A percentile compares a stretch with the other conserved stretches of the same genome.
These are phyloP conservation scores for Gasteruption jaculator DNA, from an alignment of 2,888 invertebrate species.

Conservation along the genomic window DNA sequence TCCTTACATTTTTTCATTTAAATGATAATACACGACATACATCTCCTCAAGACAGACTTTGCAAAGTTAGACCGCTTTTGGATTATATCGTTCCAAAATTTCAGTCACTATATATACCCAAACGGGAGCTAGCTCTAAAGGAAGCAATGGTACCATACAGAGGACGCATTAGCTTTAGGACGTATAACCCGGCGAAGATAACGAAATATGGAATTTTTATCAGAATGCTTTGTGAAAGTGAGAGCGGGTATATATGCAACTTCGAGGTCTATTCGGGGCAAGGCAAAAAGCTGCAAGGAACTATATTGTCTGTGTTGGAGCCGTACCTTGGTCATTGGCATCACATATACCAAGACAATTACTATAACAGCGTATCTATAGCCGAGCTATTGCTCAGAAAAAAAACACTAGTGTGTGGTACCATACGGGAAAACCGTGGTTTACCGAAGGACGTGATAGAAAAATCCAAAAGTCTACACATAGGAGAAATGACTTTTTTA, in stretches of 20 bases:
- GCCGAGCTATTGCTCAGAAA: slow-evolving; percentile 10
- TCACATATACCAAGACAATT: slow-evolving; percentile 11
- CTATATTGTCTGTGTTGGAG: slow-evolving; percentile 7
- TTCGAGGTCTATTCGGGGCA: slow-evolving; percentile 11
- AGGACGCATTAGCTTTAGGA: slow-evolving; percentile 10
- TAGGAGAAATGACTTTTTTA: slow-evolving; percentile 12
- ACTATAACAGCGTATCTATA: slow-evolving; percentile 12
- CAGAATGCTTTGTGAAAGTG: slow-evolving; percentile 15
- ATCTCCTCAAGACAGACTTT: slow-evolving; percentile 5
- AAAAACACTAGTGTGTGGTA: slow-evolving; percentile 12
- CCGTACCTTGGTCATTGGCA: slow-evolving; percentile 9
- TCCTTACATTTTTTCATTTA: slow-evolving; percentile 11
- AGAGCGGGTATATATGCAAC: slow-evolving; percentile 16
- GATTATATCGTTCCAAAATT: slow-evolving; percentile 12
- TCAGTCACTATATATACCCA: slow-evolving; percentile 13
- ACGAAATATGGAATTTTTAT: slow-evolving; percentile 17
- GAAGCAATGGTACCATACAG: slow-evolving; percentile 15
- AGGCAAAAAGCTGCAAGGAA: slow-evolving; percentile 14
- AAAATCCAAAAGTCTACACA: slow-evolving; percentile 12
- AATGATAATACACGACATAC: slow-evolving; percentile 11
- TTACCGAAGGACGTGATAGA: slow-evolving; percentile 12
- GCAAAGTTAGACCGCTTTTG: slow-evolving; percentile 10
- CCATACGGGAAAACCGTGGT: slow-evolving; percentile 14
- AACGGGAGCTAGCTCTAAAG: slow-evolving; percentile 13
- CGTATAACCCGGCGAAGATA: slow-evolving; percentile 14